These are phyloP conservation scores for Labeo calbasu DNA, from an alignment of 2,797 vertebrate species.

Conservation along the genomic window DNA sequence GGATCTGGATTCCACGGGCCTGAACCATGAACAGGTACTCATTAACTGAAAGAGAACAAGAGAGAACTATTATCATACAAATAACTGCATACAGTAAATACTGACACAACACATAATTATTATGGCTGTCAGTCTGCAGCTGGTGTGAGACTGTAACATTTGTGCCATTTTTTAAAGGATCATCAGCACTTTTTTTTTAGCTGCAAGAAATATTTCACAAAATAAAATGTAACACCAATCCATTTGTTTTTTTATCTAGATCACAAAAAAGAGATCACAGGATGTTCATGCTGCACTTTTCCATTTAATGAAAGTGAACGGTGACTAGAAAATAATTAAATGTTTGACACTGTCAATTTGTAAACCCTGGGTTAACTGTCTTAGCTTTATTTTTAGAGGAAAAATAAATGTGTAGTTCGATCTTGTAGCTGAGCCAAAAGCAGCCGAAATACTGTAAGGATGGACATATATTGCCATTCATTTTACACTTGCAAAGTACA, in stretches of 20 bases:
- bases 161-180: background rate
- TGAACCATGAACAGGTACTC: conserved; percentile 99
- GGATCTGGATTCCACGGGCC: conserved; percentile 92
- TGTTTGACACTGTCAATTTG: no score
- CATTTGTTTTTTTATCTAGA: background rate
- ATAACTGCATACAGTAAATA: background rate
- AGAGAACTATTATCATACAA: background rate
- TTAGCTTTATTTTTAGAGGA: no score
- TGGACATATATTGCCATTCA: background rate
- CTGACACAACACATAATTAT: background rate
- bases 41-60: conserved; percentile 82
- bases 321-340: background rate
- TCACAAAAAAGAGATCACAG: background rate
- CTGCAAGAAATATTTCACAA: background rate
- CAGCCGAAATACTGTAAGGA: background rate
- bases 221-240: background rate
- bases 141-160: background rate
- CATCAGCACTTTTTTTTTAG: background rate
- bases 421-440: no score
- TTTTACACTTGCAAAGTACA: background rate
- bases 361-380: no score
- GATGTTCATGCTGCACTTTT: background rate
- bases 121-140: background rate
- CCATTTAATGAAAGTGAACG: background rate
- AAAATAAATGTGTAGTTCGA: no score